Base-by-base conservation (phyloP, 2,797 vertebrate species). In the Pseudomugil tenellus region DNA sequence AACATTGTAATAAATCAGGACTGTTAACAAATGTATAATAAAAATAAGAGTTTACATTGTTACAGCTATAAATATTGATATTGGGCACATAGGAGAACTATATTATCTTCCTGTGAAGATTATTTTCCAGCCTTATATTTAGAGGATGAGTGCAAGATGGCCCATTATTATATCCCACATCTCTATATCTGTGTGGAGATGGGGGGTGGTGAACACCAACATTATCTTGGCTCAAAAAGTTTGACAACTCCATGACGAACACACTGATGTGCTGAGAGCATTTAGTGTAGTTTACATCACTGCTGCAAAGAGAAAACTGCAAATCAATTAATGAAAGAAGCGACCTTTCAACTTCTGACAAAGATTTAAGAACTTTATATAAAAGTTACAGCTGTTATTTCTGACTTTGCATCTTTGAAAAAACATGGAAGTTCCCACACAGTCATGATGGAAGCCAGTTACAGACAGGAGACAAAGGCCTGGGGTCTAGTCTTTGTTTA, bases 381-480 rank as follows among this genome's bases (percentile, higher is more conserved):
- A 25, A 32, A 43, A 51, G 14, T 43, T 35, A 25, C 12, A 57
- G 10, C 4, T 6, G 4, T 23, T 17, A 25, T 14, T 7, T 3
- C 16, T 7, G 23, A 10, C n/a, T 32, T 10, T 64, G 6, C 17
- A 28, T n/a, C 16, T 16, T 49, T 10, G 13, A 21, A 76, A 60
- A 72, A 63, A 72, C 65, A 25, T 64, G 31, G 51, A 1, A 34
- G 51, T 72, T 57, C 59, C 60, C 67, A 63, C 74, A 76, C 35
- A 67, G 53, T 63, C 28, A 1, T 37, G 17, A 25, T 58, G 34
- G 58, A 73, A 84, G 74, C 58, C 76, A 55, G 84, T 83, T 78
- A 41, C 17, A 41, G 39, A 35, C 54, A 11, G 29, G 68, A 51
- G 62, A 55, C 69, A 13, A 37, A 37, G 12, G 60, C 77, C 60